Conservation (phyloP, 2,113 vertebrate species). For the Leucosticte australis region DNA sequence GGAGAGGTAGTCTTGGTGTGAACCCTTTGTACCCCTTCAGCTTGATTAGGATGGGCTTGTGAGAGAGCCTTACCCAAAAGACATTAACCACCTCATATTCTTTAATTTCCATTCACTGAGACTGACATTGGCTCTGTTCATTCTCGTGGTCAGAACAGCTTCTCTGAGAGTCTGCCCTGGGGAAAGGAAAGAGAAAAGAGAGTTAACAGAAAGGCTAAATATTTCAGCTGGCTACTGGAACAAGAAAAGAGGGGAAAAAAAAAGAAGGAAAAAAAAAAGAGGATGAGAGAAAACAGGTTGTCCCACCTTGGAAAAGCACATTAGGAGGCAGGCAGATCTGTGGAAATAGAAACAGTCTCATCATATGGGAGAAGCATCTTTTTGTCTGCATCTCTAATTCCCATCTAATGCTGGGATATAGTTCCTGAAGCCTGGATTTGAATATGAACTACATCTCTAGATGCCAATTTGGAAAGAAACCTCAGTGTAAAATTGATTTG, state of each 20-base stretch:
- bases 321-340: not conserved
- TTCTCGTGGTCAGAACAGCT: not conserved
- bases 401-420: not conserved
- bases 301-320: not conserved
- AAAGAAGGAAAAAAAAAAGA: too few species aligned
- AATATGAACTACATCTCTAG: not conserved
- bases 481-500: not conserved
- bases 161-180: not conserved
- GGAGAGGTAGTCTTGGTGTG: not conserved
- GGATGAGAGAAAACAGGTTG: not conserved
- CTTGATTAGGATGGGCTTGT: not conserved
- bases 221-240: not conserved
- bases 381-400: not conserved
- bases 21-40: not conserved
- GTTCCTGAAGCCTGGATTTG: not conserved
- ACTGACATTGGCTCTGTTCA: not conserved
- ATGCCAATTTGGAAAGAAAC: constrained; percentile 3
- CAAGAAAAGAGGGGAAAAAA: not conserved
- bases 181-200: not conserved
- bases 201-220: not conserved
- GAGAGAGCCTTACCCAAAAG: not conserved
- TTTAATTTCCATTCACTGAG: not conserved
- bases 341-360: not conserved
- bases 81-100: not conserved
- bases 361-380: not conserved